Evolutionary conservation across 2,113 vertebrate genomes (phyloP).

Genomic region (Cnemophilus loriae): DNA sequence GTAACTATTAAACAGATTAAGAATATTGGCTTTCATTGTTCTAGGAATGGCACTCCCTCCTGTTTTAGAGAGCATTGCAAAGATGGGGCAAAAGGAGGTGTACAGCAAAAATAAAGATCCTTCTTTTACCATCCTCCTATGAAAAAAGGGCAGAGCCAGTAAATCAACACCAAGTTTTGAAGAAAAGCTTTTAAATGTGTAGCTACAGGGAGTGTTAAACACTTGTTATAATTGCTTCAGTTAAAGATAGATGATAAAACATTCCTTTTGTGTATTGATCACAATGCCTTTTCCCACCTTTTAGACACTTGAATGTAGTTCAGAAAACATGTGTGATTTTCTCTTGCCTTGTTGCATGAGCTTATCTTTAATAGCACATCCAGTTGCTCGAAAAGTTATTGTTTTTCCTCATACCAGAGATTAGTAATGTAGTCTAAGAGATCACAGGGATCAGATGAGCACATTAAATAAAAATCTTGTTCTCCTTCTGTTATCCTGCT

Average conservation of each 20-base stretch:
- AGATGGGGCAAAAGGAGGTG: neutral
- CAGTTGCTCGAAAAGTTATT: neutral
- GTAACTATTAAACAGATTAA: neutral
- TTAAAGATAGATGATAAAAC: neutral
- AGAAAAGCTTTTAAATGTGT: neutral
- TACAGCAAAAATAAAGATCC: neutral
- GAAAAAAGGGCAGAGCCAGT: neutral
- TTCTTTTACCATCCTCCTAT: neutral
- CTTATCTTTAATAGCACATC: neutral
- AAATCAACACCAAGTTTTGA: neutral
- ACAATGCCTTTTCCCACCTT: neutral
- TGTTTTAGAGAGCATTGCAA: neutral
- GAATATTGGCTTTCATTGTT: neutral
- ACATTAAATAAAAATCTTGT: constrained; percentile 21
- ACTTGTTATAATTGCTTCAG: neutral
- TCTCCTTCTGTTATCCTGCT: neutral
- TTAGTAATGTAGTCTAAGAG: neutral
- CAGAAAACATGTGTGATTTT: neutral
- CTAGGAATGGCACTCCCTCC: neutral
- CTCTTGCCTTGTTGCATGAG: neutral
- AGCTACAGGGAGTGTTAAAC: neutral
- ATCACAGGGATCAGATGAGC: constrained; percentile 21
- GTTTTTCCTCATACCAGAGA: neutral
- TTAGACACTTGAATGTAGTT: neutral
- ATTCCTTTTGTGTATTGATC: neutral